A percentile compares a stretch with the other conserved stretches of the same genome.
phyloP scores from a whole-genome alignment of 2,113 vertebrate species.

The Ovis canadensis region DNA sequence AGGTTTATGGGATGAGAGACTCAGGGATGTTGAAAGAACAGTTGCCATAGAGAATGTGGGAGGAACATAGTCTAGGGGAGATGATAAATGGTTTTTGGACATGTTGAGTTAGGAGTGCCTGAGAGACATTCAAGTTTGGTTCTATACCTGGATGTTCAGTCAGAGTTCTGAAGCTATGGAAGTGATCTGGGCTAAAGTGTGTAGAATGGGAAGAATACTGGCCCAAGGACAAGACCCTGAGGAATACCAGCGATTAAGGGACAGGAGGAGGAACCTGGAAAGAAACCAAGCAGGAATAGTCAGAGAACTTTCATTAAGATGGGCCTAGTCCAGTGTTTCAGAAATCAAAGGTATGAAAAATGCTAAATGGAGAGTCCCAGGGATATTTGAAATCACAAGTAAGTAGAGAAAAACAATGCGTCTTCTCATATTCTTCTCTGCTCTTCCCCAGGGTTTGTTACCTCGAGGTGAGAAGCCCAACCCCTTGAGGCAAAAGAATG shows the following conservation, averaged over 20 bases:
- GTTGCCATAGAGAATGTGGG: not conserved
- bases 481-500: slow-evolving; percentile 94
- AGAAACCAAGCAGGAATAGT: not conserved
- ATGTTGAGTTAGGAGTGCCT: not conserved
- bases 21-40: not conserved
- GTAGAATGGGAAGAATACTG: not conserved
- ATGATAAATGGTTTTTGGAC: not conserved
- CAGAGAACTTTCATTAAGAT: not conserved
- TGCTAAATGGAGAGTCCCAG: not conserved
- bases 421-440: slow-evolving; percentile 13
- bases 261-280: not conserved
- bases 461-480: slow-evolving; percentile 96
- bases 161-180: not conserved
- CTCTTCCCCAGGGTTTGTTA: slow-evolving; percentile 87
- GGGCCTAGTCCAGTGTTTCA: not conserved
- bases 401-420: not conserved
- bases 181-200: not conserved
- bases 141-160: not conserved
- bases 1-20: not conserved
- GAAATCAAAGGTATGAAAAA: not conserved
- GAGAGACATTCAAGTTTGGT: not conserved
- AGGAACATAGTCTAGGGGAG: not conserved
- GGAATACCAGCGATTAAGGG: not conserved
- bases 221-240: not conserved
- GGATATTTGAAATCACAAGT: not conserved